Evolutionary conservation across 2,888 invertebrate species (phyloP), one percentile per base, ranked within the genome.

Genomic region (Sipha maydis): DNA sequence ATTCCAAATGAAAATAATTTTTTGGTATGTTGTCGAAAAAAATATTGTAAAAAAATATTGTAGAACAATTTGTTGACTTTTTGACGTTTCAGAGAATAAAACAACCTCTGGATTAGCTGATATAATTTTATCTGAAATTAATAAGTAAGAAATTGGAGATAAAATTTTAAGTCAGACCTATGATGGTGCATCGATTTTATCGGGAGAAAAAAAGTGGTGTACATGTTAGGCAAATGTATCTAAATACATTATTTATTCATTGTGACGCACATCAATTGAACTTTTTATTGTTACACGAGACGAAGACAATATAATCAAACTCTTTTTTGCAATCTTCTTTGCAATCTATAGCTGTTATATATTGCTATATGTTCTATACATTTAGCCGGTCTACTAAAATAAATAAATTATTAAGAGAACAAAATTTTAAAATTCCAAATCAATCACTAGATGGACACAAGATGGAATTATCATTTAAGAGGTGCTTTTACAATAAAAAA

Each of bases 21-120:
- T 91, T 83, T 90, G 91, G 61, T 91, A 90, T 90, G 90, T 91
- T 31, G 83, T 90, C 11, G 67, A 89, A 41, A 3, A 41, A 41
- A 90, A 90, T 41, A 83, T 90, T 82, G 90, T 90, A 75, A 41
- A 3, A 41, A 41, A 90, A 90, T 41, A 83, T 90, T 82, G 90
- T 90, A 75, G 91, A 91, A 90, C 83, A 91, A 80, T 91, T 91
- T 90, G 84, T 91, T 85, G 90, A 91, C 25, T 91, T 91, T 90
- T 90, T 90, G 90, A 91, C 85, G 91, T 91, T 28, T 91, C 90
- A 90, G 89, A 89, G n/a, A 90, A 91, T 89, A 89, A 90, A 67
- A 90, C 90, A 17, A 90, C 91, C 9, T 89, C 90, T 73, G 90
- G 90, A 7, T 89, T 91, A 83, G 90, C 83, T 85, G 83, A 80